A percentile compares a stretch with the other conserved stretches of the same genome.
Evolutionary conservation across 2,113 vertebrate species (phyloP).

Genomic region (Ictalurus punctatus): DNA sequence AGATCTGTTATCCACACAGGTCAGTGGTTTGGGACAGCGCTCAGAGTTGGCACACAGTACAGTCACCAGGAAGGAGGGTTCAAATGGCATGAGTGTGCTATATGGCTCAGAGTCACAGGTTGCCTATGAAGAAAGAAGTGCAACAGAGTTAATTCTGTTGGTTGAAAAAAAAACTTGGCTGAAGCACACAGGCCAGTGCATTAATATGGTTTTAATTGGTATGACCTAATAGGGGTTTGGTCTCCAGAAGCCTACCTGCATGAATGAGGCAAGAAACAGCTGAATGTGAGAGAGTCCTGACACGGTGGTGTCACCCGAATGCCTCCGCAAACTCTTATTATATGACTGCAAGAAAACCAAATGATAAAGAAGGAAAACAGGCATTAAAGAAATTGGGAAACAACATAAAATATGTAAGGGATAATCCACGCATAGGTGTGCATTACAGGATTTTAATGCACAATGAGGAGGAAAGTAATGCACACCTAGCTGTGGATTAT

Average conservation of each 20-base stretch:
- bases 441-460: too few relatives aligned
- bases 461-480: too few relatives aligned
- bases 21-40: conserved; percentile 64
- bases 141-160: background rate
- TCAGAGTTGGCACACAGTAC: conserved; percentile 64
- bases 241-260: conserved; percentile 64
- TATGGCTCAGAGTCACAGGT: conserved; percentile 67
- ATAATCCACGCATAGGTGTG: too few relatives aligned
- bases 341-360: conserved; percentile 67
- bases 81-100: conserved; percentile 66
- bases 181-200: background rate
- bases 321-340: conserved; percentile 58
- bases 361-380: background rate
- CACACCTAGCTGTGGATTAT: too few relatives aligned
- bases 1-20: conserved; percentile 59
- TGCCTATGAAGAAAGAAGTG: conserved; percentile 57
- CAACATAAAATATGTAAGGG: background rate
- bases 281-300: conserved; percentile 64
- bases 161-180: background rate
- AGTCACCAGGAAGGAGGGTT: conserved; percentile 71
- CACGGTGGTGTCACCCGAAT: conserved; percentile 65
- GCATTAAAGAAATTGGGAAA: background rate
- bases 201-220: background rate
- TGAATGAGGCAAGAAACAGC: conserved; percentile 71
- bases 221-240: background rate